Evolutionary conservation across 2,888 invertebrate species (phyloP), one percentile per base, ranked within the genome.

Genomic region (Alloscopus bannaensis): DNA sequence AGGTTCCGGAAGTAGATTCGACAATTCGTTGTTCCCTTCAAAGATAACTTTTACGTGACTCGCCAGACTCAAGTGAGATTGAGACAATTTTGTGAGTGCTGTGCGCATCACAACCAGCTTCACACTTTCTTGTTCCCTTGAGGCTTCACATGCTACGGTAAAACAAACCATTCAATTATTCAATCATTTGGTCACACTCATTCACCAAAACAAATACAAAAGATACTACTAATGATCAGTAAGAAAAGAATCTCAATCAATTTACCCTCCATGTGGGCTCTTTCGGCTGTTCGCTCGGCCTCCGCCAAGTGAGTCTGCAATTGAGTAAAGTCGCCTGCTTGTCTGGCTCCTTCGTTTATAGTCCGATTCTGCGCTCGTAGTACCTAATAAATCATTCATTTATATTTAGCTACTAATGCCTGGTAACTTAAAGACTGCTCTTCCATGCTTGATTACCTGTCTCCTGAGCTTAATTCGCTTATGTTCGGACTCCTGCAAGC

Each of bases 81-180:
- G 88, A 3, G 90, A 89, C 50, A 90, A 86, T 84, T 89, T 89
- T 22, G 89, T 82, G 28, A 90, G 83, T 1, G 90, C 90, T 83
- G 89, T 89, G 83, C 90, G 90, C 26, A 90, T 85, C 13, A 90
- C 86, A 16, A 90, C 89, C 83, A 90, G 84, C 86, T 90, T 90
- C 0, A 90, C 88, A 18, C 89, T 89, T 87, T 91, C 90, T 86
- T 90, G 90, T 84, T 91, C 90, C 57, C 88, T 87, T 1, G 89
- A 86, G 70, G 88, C 87, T 70, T 90, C 89, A 73, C 88, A 87
- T 75, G 90, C 90, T 90, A 86, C 59, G 86, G n/a, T n/a, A n/a
- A 86, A 75, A 70, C 42, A 59, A 6, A 29, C 40, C n/a, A n/a
- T n/a, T n/a, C n/a, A n/a, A n/a, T n/a, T n/a, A n/a, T n/a, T n/a